Base-by-base conservation (phyloP, 2,888 invertebrate genomes). In the Linnaemya vulpina region DNA sequence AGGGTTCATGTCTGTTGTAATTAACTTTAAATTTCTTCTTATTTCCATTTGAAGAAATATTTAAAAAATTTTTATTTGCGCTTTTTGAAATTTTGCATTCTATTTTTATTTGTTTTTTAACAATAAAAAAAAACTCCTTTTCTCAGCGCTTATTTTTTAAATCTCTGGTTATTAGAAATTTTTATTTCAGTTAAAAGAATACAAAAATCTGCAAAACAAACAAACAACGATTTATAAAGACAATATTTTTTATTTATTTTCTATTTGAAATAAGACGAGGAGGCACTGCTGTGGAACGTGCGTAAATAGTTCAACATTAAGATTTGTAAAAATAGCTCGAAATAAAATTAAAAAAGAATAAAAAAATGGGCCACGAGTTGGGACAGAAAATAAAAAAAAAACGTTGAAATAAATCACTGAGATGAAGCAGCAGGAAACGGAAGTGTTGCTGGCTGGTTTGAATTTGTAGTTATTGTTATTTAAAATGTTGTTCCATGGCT, bases 391-490 rank as follows among this genome's bases (percentile, higher is more conserved):
- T 68, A 13, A 60, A 70, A 53, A 9, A 13, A 53, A 20, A 46
- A 62, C 43, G 40, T 40, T 17, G 15, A 62, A 15, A 49, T 17
- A 77, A 73, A 49, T 53, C 62, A 63, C 35, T 58, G 51, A 77
- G 38, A 65, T 53, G 63, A 15, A 25, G 55, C 13, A 40, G 67
- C 49, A 58, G 85, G 78, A 85, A 85, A 67, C 85, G 85, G 85
- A 85, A 79, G 65, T 85, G 70, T 63, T 85, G 75, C 60, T 74
- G 65, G 70, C 78, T 78, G 71, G 65, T 68, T 82, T 76, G 63
- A 77, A 81, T 81, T 81, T 74, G 62, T 74, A 73, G 49, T 77
- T 76, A 67, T 70, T 77, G 75, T 84, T 84, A 76, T 77, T 81
- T 67, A 73, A 80, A 81, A 73, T 73, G 75, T 73, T 76, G 65